A percentile compares a stretch with the other conserved stretches of the same genome.
phyloP scores from a whole-genome alignment of 2,797 vertebrate species.

The Anabacerthia variegaticeps region DNA sequence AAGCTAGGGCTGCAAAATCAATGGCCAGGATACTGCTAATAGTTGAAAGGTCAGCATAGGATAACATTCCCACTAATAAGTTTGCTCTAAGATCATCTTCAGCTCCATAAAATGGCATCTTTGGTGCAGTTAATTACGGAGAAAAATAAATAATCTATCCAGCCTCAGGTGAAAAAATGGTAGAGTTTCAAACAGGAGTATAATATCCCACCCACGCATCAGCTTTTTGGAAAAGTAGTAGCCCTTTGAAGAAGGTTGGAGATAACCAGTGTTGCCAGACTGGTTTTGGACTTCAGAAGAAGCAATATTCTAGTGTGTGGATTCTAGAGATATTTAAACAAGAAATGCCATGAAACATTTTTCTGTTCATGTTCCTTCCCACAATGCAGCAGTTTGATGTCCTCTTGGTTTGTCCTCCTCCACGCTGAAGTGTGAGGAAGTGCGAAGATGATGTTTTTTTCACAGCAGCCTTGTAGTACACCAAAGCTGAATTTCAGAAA shows the following conservation, averaged over 20 bases:
- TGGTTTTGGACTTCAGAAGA: not conserved
- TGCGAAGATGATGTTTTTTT: not conserved
- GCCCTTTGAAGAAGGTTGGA: not conserved
- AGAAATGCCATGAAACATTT: not conserved
- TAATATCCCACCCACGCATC: not conserved
- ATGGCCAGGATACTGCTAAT: not conserved
- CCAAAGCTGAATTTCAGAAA: not conserved
- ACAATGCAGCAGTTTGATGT: not conserved
- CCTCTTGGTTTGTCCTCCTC: not conserved
- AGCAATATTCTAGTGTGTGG: not conserved
- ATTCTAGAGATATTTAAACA: not conserved
- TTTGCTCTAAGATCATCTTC: not conserved
- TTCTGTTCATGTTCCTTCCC: not conserved
- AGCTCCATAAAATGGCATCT: not conserved
- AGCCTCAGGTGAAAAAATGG: not conserved
- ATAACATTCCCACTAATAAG: not conserved
- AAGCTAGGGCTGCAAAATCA: not conserved
- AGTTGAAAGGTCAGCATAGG: not conserved
- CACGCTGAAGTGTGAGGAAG: not conserved
- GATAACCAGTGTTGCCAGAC: not conserved
- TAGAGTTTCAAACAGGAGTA: not conserved
- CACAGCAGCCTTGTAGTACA: not conserved
- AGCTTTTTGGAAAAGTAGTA: not conserved
- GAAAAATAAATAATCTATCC: not conserved
- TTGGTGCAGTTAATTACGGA: not conserved